phyloP scores from a whole-genome alignment of 2,888 invertebrate genomes.

The Hipparchia sbordonii region DNA sequence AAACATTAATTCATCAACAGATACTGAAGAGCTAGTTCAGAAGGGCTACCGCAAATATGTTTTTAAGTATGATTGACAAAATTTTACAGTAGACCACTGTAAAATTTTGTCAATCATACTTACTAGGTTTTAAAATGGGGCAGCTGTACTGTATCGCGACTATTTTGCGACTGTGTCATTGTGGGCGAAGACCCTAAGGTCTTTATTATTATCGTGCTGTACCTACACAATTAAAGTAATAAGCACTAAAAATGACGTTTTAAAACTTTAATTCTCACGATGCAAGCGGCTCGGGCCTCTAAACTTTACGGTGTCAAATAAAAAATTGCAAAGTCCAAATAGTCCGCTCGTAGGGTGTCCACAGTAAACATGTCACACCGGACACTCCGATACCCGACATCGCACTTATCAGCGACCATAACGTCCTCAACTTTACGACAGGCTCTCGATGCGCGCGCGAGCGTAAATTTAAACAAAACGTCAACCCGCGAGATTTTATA shows the following conservation, averaged over 20 bases:
- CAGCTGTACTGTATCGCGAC: too few relatives aligned
- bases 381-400: conserved; percentile 73
- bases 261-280: conserved; percentile 23
- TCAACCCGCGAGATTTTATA: conserved; percentile 76
- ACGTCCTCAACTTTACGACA: conserved; percentile 80
- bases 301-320: conserved; percentile 40
- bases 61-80: too few relatives aligned
- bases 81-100: too few relatives aligned
- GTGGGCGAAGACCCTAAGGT: too few relatives aligned
- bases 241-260: background rate
- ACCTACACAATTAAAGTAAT: background rate
- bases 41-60: too few relatives aligned
- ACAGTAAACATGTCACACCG: conserved; percentile 73
- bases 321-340: conserved; percentile 62
- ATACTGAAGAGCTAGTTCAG: too few relatives aligned
- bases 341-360: conserved; percentile 73
- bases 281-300: conserved; percentile 6
- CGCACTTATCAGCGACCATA: conserved; percentile 79
- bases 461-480: conserved; percentile 77
- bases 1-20: too few relatives aligned
- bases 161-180: too few relatives aligned
- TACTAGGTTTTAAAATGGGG: too few relatives aligned
- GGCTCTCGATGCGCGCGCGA: conserved; percentile 65
- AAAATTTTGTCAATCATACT: too few relatives aligned
- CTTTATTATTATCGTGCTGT: too few relatives aligned